A percentile compares a stretch with the other conserved stretches of the same genome.
Evolutionary conservation across 2,888 invertebrate genomes (phyloP).

Genomic region (Platycheirus albimanus): DNA sequence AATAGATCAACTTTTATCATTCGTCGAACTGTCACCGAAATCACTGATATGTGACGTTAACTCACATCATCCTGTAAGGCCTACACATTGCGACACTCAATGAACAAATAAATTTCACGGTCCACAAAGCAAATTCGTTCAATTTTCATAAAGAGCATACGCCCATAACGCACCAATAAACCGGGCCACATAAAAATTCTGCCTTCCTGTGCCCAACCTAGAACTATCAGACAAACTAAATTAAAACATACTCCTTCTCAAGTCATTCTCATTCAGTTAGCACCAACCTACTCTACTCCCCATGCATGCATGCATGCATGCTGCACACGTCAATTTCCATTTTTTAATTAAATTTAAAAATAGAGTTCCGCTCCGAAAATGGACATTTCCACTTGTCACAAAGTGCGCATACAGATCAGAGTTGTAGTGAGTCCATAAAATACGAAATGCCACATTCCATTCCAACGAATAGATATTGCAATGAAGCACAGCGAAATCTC

Average conservation of each 20-base stretch:
- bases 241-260: slow-evolving; percentile 8
- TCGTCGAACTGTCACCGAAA: not conserved
- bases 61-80: not conserved
- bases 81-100: not conserved
- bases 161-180: slow-evolving; percentile 40
- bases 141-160: slow-evolving; percentile 36
- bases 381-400: slow-evolving; percentile 52
- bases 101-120: slow-evolving; percentile 28
- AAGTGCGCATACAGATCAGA: not conserved
- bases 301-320: slow-evolving; percentile 28
- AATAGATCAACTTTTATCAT: no score
- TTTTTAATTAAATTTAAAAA: slow-evolving; percentile 55
- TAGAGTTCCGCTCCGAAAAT: slow-evolving; percentile 55
- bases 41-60: not conserved
- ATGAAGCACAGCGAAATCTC: not conserved
- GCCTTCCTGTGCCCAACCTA: slow-evolving; percentile 26
- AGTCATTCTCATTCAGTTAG: slow-evolving; percentile 31
- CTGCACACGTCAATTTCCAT: slow-evolving; percentile 41
- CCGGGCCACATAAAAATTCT: slow-evolving; percentile 5
- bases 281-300: not conserved
- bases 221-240: slow-evolving; percentile 8
- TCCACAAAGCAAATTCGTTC: slow-evolving; percentile 4
- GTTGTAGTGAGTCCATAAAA: not conserved
- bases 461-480: not conserved
- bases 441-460: slow-evolving; percentile 27